These are phyloP conservation scores for Promerops cafer DNA, from an alignment of 2,113 vertebrate genomes.

Conservation along the genomic window DNA sequence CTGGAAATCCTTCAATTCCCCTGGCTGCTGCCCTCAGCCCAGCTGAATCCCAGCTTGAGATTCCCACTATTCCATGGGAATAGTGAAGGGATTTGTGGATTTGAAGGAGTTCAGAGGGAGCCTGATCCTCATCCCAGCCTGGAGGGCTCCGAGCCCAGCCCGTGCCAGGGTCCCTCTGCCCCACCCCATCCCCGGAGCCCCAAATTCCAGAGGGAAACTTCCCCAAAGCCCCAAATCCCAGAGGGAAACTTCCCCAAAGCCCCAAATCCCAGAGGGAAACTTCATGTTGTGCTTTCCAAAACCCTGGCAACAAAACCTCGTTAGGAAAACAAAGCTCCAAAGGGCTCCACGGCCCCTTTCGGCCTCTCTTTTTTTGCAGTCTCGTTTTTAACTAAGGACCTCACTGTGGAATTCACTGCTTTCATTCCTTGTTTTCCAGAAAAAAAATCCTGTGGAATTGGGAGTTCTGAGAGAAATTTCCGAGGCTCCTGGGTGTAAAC, in stretches of 20 bases:
- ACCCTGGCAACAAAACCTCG: not conserved
- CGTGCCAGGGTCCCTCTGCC: not conserved
- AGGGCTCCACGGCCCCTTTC: not conserved
- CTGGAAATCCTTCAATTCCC: not conserved
- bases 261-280: not conserved
- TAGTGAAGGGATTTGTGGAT: not conserved
- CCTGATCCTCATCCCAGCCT: accelerated
- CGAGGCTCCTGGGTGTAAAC: not conserved
- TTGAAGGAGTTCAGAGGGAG: not conserved
- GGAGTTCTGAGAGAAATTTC: not conserved
- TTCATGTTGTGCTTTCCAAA: not conserved
- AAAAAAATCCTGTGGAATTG: not conserved
- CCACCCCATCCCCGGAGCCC: not conserved
- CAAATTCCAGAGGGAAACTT: not conserved
- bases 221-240: not conserved
- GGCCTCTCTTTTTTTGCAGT: accelerated
- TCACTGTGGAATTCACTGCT: not conserved
- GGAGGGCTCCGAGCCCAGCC: not conserved
- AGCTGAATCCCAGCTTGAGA: not conserved
- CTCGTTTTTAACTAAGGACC: not conserved
- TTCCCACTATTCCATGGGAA: not conserved
- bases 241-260: not conserved
- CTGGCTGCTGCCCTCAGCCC: not conserved
- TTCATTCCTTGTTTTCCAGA: not conserved
- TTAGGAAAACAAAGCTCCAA: not conserved